Base-by-base conservation (phyloP, 2,797 vertebrate species). In the Phoxinus dragarum region DNA sequence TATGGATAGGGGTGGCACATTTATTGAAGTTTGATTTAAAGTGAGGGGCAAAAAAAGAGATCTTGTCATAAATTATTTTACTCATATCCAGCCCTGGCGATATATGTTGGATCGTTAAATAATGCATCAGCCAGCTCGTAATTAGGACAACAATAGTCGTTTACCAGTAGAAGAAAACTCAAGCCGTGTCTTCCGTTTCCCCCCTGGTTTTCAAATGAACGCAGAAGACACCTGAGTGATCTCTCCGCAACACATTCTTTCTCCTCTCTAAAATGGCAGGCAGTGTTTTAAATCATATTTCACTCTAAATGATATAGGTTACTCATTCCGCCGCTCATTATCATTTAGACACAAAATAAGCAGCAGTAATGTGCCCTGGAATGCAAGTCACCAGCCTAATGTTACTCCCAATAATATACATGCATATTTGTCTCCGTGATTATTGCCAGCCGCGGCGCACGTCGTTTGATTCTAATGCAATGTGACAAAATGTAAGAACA, bases 1-100 rank as follows among this genome's bases (percentile, higher is more conserved):
- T 95, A 95, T 96, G 92, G 93, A 96, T 94, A 92, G 93, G 91
- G 94, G 92, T 92, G 93, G 93, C 92, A 93, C 92, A 91, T 95
- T 94, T 95, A 95, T 95, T 95, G 95, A 96, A 94, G 94, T 95
- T 95, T 95, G 93, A 96, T 95, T 96, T 96, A 94, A 94, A 91
- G 90, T 87, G 88, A 86, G 86, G 89, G 86, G 89, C 81, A 87
- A 89, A 87, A 91, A 89, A 92, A 91, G 92, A 92, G 91, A 93
- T 94, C 91, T 94, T 94, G 92, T 95, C 94, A 96, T 96, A 94
- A 96, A 96, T 96, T 94, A 96, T 96, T 96, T 96, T 94, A 94
- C 93, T 95, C 94, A 93, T 93, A 95, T 93, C 91, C 92, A 93
- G 92, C 91, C 90, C 91, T 87, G 93, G 90, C 90, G 90, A 95